Evolutionary conservation across 2,888 invertebrate genomes (phyloP).

Genomic region (Diaprepes abbreviatus): DNA sequence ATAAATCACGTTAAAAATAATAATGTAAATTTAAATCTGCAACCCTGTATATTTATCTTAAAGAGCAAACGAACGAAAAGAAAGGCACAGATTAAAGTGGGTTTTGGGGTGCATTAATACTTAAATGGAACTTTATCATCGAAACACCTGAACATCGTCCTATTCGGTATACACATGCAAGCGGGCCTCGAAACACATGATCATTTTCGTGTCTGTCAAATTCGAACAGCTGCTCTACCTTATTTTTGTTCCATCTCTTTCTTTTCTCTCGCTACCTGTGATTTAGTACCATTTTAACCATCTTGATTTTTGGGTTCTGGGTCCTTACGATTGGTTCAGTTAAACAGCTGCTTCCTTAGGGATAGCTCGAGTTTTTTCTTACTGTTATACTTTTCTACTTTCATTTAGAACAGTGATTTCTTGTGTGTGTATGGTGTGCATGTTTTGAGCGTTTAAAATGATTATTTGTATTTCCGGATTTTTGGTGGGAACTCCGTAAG

Average conservation of each 20-base stretch:
- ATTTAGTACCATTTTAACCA: constrained; percentile 58
- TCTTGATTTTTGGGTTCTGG: constrained; percentile 54
- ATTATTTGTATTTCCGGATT: constrained; percentile 75
- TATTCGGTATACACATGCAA: constrained; percentile 13
- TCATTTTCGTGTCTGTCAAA: constrained; percentile 51
- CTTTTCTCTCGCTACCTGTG: constrained; percentile 61
- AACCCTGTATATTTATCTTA: not conserved
- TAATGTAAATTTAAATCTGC: not conserved
- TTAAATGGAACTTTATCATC: constrained; percentile 22
- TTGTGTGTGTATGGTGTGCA: constrained; percentile 47
- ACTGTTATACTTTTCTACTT: constrained; percentile 47
- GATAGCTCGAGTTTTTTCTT: constrained; percentile 47
- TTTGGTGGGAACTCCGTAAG: constrained; percentile 70
- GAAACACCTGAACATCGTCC: constrained; percentile 26
- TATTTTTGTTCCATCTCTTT: constrained; percentile 49
- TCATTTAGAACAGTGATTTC: constrained; percentile 39
- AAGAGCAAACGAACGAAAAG: constrained; percentile 2
- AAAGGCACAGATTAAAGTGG: constrained; percentile 3
- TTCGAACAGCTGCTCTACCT: constrained; percentile 53
- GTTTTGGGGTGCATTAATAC: constrained; percentile 10
- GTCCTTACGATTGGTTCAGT: constrained; percentile 60
- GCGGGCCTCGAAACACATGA: constrained; percentile 40
- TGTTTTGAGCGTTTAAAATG: constrained; percentile 64
- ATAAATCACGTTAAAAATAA: too few relatives aligned
- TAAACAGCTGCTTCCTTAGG: constrained; percentile 62